These are phyloP conservation scores for Zoanthus solanderi DNA, from an alignment of 92 coral and sea anemone species.

Conservation along the genomic window DNA sequence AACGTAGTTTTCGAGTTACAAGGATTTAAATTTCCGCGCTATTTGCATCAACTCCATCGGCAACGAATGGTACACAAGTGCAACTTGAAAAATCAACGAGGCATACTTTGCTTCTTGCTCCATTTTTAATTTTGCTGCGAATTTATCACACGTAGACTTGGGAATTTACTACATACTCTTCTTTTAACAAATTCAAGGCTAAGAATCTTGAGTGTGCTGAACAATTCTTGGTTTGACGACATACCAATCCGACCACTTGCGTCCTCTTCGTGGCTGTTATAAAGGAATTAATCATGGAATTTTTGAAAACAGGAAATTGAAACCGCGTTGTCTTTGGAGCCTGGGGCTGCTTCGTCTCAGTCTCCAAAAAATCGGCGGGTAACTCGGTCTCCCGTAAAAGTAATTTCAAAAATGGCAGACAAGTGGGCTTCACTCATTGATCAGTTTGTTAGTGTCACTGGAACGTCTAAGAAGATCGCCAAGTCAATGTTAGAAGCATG, in stretches of 20 bases:
- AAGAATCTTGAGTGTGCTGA: not conserved
- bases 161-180: not conserved
- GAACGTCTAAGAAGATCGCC: constrained; percentile 82
- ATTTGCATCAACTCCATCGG: constrained; percentile 21
- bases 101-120: not conserved
- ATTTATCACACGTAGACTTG: not conserved
- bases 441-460: constrained; percentile 91
- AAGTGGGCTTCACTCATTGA: constrained; percentile 78
- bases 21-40: constrained; percentile 74
- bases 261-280: not conserved
- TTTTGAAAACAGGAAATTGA: constrained; percentile 17
- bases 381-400: constrained; percentile 45
- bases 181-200: not conserved
- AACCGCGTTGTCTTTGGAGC: constrained; percentile 11
- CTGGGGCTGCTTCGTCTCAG: constrained; percentile 32
- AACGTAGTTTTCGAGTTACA: not conserved
- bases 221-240: not conserved
- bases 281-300: constrained; percentile 15
- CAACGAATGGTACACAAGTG: not conserved
- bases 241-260: not conserved
- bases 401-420: constrained; percentile 87
- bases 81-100: not conserved
- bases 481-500: constrained; percentile 86
- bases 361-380: constrained; percentile 42
- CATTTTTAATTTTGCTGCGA: not conserved